Evolutionary conservation across 30 jellyfish, hydroid and myxozoan genomes (phyloP), one percentile per base, ranked within the genome.

Genomic region (Clytia hemisphaerica): DNA sequence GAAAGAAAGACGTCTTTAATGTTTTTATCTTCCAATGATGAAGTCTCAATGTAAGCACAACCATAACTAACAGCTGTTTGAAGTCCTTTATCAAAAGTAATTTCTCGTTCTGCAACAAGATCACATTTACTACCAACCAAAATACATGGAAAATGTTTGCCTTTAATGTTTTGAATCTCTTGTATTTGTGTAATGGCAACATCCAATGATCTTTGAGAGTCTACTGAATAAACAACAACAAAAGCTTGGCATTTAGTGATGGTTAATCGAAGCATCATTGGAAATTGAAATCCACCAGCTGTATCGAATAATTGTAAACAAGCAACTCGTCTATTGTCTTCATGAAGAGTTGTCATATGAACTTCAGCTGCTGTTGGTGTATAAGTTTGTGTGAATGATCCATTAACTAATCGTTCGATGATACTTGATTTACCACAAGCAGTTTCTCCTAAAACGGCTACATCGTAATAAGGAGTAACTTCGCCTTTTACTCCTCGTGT

Each of bases 251-350:
- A 40, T 42, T 69, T 49, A 44, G 75, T n/a, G 16, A 69, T 31
- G n/a, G 81, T 69, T 58, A 69, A 27, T 18, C 71, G 75, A 29
- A 18, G 46, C 81, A 69, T 69, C 24, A 50, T 71, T 35, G 81
- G 81, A 44, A 69, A 69, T 6, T 40, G 33, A 34, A 18, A 30
- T 9, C 55, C 46, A 7, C 81, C 81, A 4, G 75, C 72, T 2
- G 81, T 69, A 50, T 69, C 81, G 61, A 45, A 69, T 21, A 69
- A 18, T 1, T 47, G 22, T 53, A 69, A 32, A 7, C 31, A 29
- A 22, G 31, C 36, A 16, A 33, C 10, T 10, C 48, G 9, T 33
- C n/a, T 33, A 2, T 35, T 71, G 16, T 46, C 26, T 9, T 32
- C 25, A 22, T 49, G 69, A 7, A 69, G 46, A 6, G 46, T 55